A percentile compares a stretch with the other conserved stretches of the same genome.
Evolutionary conservation across 2,113 vertebrate genomes (phyloP).

Genomic region (Alosa alosa): DNA sequence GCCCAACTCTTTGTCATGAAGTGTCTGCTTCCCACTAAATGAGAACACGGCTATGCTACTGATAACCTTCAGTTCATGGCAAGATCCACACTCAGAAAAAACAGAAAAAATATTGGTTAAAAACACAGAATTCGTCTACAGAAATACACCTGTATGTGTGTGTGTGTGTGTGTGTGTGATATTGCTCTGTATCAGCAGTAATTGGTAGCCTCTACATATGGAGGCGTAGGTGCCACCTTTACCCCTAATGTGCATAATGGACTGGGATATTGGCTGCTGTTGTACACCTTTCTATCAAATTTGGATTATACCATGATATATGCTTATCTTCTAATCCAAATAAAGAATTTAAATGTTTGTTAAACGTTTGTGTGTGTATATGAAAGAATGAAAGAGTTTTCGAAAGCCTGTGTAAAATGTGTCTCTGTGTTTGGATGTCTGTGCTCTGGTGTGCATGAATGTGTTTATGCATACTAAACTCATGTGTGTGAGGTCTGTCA

Average conservation of each 20-base stretch:
- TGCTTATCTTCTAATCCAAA: too few species aligned
- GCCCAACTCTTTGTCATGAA: not conserved
- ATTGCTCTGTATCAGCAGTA: too few species aligned
- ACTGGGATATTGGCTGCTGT: too few species aligned
- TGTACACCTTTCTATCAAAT: too few species aligned
- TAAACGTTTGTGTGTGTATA: too few species aligned
- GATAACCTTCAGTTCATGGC: not conserved
- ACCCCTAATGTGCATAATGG: too few species aligned
- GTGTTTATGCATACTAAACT: not conserved
- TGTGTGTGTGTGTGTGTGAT: not conserved
- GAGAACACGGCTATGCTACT: not conserved
- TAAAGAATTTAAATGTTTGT: too few species aligned
- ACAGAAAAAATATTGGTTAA: not conserved
- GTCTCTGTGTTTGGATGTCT: slow-evolving; percentile 5
- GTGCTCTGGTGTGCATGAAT: not conserved
- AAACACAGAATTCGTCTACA: not conserved
- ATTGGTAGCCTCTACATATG: too few species aligned
- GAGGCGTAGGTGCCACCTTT: too few species aligned
- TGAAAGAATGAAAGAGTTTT: too few species aligned
- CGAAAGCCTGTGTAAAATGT: not conserved
- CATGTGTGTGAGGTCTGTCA: not conserved
- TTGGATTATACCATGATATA: too few species aligned
- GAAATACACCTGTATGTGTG: not conserved
- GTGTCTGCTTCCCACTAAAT: not conserved
- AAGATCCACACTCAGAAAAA: not conserved